Evolutionary conservation across 2,888 invertebrate species (phyloP).

Genomic region (Cryptocephalus moraei): DNA sequence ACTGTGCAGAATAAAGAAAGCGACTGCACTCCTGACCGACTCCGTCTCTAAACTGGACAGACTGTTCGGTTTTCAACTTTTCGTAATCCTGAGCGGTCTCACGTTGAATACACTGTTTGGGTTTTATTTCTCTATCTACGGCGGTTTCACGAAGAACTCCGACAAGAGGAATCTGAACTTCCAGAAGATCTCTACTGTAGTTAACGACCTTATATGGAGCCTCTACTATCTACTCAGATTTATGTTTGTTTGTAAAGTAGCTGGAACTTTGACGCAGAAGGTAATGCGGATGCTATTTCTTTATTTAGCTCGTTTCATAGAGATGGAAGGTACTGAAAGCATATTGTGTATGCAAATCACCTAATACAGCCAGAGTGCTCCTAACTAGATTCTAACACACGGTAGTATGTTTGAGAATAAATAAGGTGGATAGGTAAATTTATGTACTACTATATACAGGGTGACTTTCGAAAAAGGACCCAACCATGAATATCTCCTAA

Average conservation of each 20-base stretch:
- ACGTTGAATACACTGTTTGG: constrained; percentile 12
- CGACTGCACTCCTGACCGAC: constrained; percentile 6
- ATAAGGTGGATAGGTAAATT: too few species aligned
- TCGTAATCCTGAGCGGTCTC: constrained; percentile 9
- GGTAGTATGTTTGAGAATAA: too few species aligned
- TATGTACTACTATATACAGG: too few species aligned
- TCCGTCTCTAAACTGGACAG: constrained; percentile 8
- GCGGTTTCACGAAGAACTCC: constrained; percentile 12
- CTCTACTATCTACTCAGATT: constrained; percentile 13
- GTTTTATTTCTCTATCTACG: constrained; percentile 16
- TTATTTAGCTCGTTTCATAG: too few species aligned
- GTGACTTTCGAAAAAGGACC: too few species aligned
- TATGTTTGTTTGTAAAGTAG: constrained; percentile 10
- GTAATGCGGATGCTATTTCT: constrained; percentile 2
- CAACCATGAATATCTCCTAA: too few species aligned
- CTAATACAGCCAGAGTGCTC: too few species aligned
- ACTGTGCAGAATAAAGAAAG: constrained; percentile 7
- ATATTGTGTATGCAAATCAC: too few species aligned
- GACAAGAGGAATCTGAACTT: constrained; percentile 2
- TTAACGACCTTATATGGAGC: constrained; percentile 14
- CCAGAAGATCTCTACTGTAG: constrained; percentile 7
- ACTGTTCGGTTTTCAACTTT: constrained; percentile 9
- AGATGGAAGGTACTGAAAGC: too few species aligned
- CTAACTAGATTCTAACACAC: too few species aligned
- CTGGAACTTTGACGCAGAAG: constrained; percentile 8